Base-by-base conservation (phyloP, 1,140 invertebrate species). In the Nasonia longicornis region DNA sequence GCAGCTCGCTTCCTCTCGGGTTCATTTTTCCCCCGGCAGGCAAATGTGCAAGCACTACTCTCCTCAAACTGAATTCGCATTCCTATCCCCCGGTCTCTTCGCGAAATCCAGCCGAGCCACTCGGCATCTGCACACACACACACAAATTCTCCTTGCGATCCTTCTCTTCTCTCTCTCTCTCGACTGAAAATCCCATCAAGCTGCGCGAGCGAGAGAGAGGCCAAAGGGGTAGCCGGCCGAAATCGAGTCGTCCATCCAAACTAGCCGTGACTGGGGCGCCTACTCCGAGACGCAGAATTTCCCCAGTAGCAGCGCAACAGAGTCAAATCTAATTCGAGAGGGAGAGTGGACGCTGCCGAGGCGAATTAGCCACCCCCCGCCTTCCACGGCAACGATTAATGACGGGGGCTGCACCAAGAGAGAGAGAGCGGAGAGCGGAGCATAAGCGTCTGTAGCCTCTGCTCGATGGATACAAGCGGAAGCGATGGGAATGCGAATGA, bases 241-340 rank as follows among this genome's bases (percentile, higher is more conserved):
- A 75, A 75, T 80, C 20, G 69, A 79, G 69, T 42, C 78, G 22
- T 66, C 22, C 35, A 48, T 80, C 48, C 10, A 71, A 78, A 71
- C 45, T 35, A 71, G 3, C 45, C 45, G 48, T 31, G 20, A 16
- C 52, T 58, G 52, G 6, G 52, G 52, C 52, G 52, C 52, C 74
- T 31, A 12, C 63, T 35, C 31, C 22, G 74, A 77, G 75, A 69
- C 12, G 42, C 22, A 67, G 22, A 71, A 72, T 72, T 70, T 79
- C 2, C 20, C 66, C 52, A 1, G 26, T 2, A 58, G 20, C 10
- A 67, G n/a, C 38, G 73, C 22, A 48, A 22, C 35, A n/a, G 42
- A 74, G 63, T 70, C 72, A 70, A 80, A 67, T 80, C 42, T 80
- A 80, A 75, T 81, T n/a, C 73, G 52, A 38, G 48, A 58, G 52